Base-by-base conservation (phyloP, 2,113 vertebrate species). In the Ammodytes dubius region DNA sequence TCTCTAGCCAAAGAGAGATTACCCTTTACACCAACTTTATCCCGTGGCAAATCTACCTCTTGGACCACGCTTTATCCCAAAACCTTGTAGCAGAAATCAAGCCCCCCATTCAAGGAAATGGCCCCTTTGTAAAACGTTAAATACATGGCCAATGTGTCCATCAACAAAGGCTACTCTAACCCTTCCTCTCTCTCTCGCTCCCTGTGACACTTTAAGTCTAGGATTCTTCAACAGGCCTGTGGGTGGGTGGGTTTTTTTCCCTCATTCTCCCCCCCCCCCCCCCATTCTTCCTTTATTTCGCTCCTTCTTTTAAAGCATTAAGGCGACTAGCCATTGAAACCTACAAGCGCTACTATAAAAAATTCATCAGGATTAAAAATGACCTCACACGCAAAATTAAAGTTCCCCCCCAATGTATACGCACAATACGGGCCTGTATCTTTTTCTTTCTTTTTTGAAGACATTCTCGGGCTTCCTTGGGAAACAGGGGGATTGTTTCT, bases 291-390 rank as follows among this genome's bases (percentile, higher is more conserved):
- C 70, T 90, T 93, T 90, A 90, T 90, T 88, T 89, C 78, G 77
- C 82, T 83, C 68, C 83, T 85, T 92, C 94, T 94, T 27, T 94
- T 94, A 80, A 93, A 86, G 93, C 94, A 95, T 95, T 95, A 95
- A 93, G 87, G 71, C 82, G 86, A 91, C 70, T 86, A 83, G 88
- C 94, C 88, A 96, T 96, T 96, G 94, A 95, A 94, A 27, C 27
- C 87, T 89, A 91, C 92, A 92, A 90, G 87, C 76, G 93, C 90
- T 89, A 88, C 95, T 93, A 95, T 95, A 95, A 96, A 96, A 27
- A 96, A 96, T 94, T 95, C 93, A 95, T 95, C 95, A 95, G 95
- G 95, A 96, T 96, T 96, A 96, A 95, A 27, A 95, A 95, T 95
- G 95, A 95, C 95, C 95, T 95, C 95, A 95, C 94, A 95, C 94